phyloP scores from a whole-genome alignment of 2,888 invertebrate genomes.

The Eucera pruinosa region DNA sequence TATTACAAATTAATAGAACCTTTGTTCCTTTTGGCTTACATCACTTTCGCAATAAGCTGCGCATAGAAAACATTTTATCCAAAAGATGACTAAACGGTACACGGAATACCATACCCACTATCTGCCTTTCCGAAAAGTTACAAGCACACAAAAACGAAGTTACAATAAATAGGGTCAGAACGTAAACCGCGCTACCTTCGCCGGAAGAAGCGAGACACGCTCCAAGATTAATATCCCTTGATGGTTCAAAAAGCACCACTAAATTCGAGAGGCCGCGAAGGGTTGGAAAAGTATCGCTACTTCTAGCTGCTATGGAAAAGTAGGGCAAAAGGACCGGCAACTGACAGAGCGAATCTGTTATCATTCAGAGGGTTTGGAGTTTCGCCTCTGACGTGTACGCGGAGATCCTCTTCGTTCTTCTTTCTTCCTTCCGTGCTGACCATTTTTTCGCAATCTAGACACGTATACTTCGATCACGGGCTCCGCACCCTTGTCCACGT shows the following conservation, averaged over 20 bases:
- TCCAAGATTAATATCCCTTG: conserved; percentile 67
- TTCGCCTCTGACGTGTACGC: conserved; percentile 58
- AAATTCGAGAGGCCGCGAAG: conserved; percentile 56
- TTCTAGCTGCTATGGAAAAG: conserved; percentile 49
- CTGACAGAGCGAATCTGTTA: conserved; percentile 77
- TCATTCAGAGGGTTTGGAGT: conserved; percentile 74
- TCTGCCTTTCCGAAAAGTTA: background rate
- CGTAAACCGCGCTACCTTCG: background rate
- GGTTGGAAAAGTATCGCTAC: conserved; percentile 50
- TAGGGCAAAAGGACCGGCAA: conserved; percentile 69
- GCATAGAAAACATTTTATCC: too few relatives aligned
- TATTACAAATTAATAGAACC: too few relatives aligned
- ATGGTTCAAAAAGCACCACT: conserved; percentile 46
- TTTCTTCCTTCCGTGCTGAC: conserved; percentile 46
- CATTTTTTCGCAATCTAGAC: conserved; percentile 57
- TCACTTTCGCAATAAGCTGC: too few relatives aligned
- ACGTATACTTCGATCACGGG: conserved; percentile 48
- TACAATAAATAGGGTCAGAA: background rate
- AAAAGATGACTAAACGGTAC: background rate
- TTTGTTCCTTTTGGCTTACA: too few relatives aligned
- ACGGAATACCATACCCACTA: background rate
- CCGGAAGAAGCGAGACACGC: conserved; percentile 3
- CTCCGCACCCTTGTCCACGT: conserved; percentile 49
- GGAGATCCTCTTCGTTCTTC: conserved; percentile 51
- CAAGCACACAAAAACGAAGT: background rate